Percentiles rank a stretch among this genome's conserved stretches.
These are phyloP conservation scores for Hybognathus amarus DNA, from an alignment of 2,797 vertebrate species.

Conservation along the genomic window DNA sequence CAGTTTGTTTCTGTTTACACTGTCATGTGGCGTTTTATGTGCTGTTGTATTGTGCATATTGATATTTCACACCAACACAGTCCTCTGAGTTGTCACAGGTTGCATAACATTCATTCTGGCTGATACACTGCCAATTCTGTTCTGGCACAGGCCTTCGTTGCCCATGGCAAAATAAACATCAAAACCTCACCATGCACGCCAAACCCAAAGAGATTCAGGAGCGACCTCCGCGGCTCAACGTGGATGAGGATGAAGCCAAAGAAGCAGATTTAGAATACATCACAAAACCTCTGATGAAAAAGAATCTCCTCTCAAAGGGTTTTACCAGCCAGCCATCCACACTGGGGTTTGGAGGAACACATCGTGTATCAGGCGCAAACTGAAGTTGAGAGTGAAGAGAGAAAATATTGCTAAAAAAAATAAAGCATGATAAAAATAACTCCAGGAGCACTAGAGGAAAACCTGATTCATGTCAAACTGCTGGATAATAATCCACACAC, in stretches of 20 bases:
- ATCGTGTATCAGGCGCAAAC: neutral
- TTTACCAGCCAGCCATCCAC: slow-evolving; percentile 38
- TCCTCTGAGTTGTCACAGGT: slow-evolving; percentile 68
- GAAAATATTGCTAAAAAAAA: neutral
- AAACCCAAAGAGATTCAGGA: slow-evolving; percentile 49
- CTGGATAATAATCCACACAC: slow-evolving; percentile 54
- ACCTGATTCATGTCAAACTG: slow-evolving; percentile 37
- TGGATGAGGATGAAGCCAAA: slow-evolving; percentile 33
- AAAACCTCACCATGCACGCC: slow-evolving; percentile 56
- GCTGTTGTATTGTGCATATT: slow-evolving; percentile 59
- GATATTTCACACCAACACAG: slow-evolving; percentile 63
- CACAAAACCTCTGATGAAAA: slow-evolving; percentile 36
- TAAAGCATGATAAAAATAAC: slow-evolving; percentile 26
- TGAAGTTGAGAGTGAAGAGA: neutral
- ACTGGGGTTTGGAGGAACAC: slow-evolving; percentile 39
- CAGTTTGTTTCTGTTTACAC: slow-evolving; percentile 69
- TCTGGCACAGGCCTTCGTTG: slow-evolving; percentile 61
- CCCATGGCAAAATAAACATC: slow-evolving; percentile 64
- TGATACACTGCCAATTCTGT: slow-evolving; percentile 69
- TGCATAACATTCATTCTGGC: slow-evolving; percentile 68
- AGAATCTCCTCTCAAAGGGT: slow-evolving; percentile 41
- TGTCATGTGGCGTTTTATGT: slow-evolving; percentile 65
- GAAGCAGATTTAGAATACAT: slow-evolving; percentile 46
- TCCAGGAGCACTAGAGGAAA: slow-evolving; percentile 42
- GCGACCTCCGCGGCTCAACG: slow-evolving; percentile 39